phyloP scores from a whole-genome alignment of 2,797 vertebrate species.

The Lophotriccus pileatus region DNA sequence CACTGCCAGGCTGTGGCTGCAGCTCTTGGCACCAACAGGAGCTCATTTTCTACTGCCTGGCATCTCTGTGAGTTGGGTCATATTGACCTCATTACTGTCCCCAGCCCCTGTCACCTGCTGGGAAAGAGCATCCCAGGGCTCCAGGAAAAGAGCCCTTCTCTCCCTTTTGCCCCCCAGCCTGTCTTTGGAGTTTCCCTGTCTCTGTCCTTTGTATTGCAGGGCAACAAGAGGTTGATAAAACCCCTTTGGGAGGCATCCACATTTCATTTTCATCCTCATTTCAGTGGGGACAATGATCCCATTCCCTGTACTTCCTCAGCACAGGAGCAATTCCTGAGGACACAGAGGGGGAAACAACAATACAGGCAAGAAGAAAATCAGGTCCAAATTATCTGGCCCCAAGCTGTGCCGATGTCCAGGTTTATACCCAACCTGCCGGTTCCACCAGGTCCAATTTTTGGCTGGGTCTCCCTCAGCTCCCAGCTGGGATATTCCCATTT shows the following conservation, averaged over 20 bases:
- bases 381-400: neutral
- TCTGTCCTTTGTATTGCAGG: neutral
- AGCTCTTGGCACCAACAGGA: neutral
- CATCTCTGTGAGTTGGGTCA: neutral
- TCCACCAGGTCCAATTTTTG: neutral
- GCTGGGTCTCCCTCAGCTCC: neutral
- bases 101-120: fast-evolving
- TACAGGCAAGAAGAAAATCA: neutral
- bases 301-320: neutral
- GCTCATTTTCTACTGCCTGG: neutral
- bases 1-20: neutral
- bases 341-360: neutral
- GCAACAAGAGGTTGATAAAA: neutral
- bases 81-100: neutral
- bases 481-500: neutral
- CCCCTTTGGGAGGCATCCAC: fast-evolving
- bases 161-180: neutral
- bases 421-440: neutral
- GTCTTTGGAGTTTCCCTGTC: neutral
- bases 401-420: neutral
- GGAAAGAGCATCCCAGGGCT: neutral
- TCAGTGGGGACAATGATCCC: neutral
- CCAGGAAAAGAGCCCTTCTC: neutral
- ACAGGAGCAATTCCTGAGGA: neutral
- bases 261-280: neutral